Evolutionary conservation across 2,888 invertebrate genomes (phyloP).

Genomic region (Lepidochrysops patricia): DNA sequence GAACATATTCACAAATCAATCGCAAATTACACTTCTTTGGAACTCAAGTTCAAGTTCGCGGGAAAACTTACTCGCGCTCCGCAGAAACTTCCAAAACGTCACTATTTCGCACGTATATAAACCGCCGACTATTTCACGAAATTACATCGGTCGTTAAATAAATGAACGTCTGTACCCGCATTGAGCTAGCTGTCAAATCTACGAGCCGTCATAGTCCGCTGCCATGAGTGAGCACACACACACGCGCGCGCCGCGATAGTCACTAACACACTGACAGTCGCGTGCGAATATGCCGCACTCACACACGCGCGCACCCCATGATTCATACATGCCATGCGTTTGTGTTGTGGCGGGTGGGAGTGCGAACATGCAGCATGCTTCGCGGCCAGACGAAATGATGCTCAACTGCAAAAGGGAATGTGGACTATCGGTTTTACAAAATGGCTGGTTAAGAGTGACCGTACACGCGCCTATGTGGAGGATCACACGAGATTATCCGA

Average conservation of each 20-base stretch:
- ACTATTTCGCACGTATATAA: constrained; percentile 49
- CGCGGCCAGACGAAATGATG: constrained; percentile 70
- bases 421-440: constrained; percentile 62
- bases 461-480: constrained; percentile 56
- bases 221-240: constrained; percentile 71
- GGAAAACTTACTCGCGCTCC: constrained; percentile 39
- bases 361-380: constrained; percentile 73
- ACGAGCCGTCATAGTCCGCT: constrained; percentile 75
- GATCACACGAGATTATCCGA: constrained; percentile 69
- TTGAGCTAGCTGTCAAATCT: constrained; percentile 77
- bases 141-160: constrained; percentile 66
- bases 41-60: constrained; percentile 56
- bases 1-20: constrained; percentile 67
- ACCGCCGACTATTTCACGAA: constrained; percentile 60
- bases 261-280: constrained; percentile 69
- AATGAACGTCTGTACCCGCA: constrained; percentile 73
- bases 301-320: constrained; percentile 47
- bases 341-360: constrained; percentile 69
- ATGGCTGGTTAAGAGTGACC: constrained; percentile 54
- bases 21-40: constrained; percentile 36
- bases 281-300: constrained; percentile 59
- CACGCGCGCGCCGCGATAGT: constrained; percentile 54
- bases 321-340: constrained; percentile 59
- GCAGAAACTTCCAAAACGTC: constrained; percentile 21
- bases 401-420: constrained; percentile 60